phyloP scores from a whole-genome alignment of 2,888 invertebrate species.

The Galerucella pusilla region DNA sequence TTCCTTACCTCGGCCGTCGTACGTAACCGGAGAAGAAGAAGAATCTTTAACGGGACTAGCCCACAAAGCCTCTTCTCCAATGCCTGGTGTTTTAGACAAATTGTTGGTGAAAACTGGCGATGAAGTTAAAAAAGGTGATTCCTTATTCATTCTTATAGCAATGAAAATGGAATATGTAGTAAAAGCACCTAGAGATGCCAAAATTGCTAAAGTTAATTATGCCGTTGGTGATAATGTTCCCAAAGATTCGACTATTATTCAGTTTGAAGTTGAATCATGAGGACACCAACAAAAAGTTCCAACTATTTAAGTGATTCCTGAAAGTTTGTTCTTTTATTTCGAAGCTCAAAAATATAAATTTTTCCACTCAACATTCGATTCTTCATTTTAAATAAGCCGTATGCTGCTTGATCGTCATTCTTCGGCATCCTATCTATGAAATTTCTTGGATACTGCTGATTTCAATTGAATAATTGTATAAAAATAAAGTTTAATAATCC shows the following conservation, averaged over 20 bases:
- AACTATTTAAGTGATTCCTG: background rate
- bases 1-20: constrained; percentile 71
- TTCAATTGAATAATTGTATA: too few relatives aligned
- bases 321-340: background rate
- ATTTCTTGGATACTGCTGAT: too few relatives aligned
- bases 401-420: too few relatives aligned
- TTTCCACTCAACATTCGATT: too few relatives aligned
- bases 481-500: too few relatives aligned
- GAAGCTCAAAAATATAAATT: too few relatives aligned
- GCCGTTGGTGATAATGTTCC: constrained; percentile 85
- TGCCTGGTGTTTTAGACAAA: constrained; percentile 96
- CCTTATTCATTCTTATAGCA: constrained; percentile 93
- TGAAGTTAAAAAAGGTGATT: constrained; percentile 86
- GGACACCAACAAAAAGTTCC: background rate
- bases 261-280: constrained; percentile 64
- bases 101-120: constrained; percentile 86
- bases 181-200: constrained; percentile 83
- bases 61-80: constrained; percentile 84
- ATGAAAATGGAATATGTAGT: constrained; percentile 99
- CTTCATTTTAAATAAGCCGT: too few relatives aligned
- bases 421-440: too few relatives aligned
- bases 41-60: constrained; percentile 57
- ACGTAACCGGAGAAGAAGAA: constrained; percentile 65
- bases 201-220: constrained; percentile 77
- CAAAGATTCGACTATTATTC: constrained; percentile 76